Evolutionary conservation across 2,888 invertebrate genomes (phyloP).

Genomic region (Cinara cedri): DNA sequence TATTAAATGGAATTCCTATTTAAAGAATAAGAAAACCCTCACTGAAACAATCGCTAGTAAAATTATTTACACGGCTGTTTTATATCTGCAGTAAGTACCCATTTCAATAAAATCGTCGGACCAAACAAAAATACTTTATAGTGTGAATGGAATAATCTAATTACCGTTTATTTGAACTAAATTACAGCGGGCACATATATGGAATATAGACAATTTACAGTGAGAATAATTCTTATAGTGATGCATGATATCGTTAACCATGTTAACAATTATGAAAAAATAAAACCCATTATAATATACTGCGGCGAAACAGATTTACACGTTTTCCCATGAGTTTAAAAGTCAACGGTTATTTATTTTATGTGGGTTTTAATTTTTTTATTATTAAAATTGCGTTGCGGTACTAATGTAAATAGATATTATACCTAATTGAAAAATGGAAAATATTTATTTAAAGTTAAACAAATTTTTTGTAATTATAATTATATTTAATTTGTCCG

Average conservation of each 20-base stretch:
- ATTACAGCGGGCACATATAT: neutral
- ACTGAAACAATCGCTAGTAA: too few species aligned
- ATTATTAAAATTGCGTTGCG: too few species aligned
- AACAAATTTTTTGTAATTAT: too few species aligned
- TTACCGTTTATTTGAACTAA: conserved; percentile 6
- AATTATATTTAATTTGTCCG: too few species aligned
- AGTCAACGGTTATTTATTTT: conserved; percentile 37
- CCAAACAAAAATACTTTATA: too few species aligned
- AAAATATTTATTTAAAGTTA: too few species aligned
- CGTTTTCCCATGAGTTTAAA: conserved; percentile 40
- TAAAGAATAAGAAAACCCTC: too few species aligned
- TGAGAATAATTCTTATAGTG: neutral
- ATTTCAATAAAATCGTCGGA: neutral
- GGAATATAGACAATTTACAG: conserved; percentile 18
- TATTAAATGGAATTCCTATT: too few species aligned
- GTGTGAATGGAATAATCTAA: neutral
- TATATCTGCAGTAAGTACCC: neutral
- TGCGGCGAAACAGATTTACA: neutral
- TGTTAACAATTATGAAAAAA: conserved; percentile 20
- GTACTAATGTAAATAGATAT: too few species aligned
- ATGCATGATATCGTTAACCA: conserved; percentile 16
- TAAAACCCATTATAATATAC: conserved; percentile 18
- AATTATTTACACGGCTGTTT: too few species aligned
- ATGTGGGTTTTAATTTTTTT: neutral
- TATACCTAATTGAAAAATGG: too few species aligned